phyloP scores from a whole-genome alignment of 53 echinoderm and acorn worm genomes.

The Paelopatides confundens region DNA sequence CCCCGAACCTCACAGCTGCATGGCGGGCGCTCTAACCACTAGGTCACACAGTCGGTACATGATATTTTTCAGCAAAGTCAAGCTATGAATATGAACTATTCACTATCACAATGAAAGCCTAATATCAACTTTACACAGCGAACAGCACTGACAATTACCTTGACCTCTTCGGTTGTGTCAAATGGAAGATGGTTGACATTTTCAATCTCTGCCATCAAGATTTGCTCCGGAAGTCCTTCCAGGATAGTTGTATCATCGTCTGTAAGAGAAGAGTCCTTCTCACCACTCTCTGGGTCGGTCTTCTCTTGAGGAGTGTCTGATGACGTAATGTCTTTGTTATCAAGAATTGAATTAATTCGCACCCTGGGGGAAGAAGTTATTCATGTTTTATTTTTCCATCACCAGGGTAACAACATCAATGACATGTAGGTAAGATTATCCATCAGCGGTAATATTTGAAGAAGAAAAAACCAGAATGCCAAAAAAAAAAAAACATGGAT shows the following conservation, averaged over 20 bases:
- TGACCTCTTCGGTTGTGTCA: slow-evolving; percentile 89
- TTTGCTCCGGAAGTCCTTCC: slow-evolving; percentile 38
- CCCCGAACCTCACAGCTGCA: too few relatives aligned
- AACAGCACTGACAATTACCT: slow-evolving; percentile 58
- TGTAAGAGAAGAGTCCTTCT: neutral
- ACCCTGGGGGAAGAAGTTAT: slow-evolving; percentile 63
- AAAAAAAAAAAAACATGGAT: too few relatives aligned
- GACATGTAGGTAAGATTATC: too few relatives aligned
- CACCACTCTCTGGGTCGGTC: slow-evolving; percentile 44
- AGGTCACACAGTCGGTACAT: too few relatives aligned
- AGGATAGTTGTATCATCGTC: neutral
- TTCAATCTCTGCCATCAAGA: slow-evolving; percentile 95
- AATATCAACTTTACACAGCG: neutral
- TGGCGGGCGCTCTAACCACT: too few relatives aligned
- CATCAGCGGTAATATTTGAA: too few relatives aligned
- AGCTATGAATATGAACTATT: too few relatives aligned
- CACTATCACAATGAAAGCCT: too few relatives aligned
- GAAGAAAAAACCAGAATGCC: too few relatives aligned
- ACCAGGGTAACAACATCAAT: too few relatives aligned
- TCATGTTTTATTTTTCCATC: too few relatives aligned
- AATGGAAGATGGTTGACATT: slow-evolving; percentile 85
- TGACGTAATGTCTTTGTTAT: slow-evolving; percentile 53
- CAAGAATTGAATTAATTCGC: slow-evolving; percentile 68
- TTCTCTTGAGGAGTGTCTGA: neutral
- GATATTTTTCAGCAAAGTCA: too few relatives aligned